A percentile compares a stretch with the other conserved stretches of the same genome.
Evolutionary conservation across 2,888 invertebrate species (phyloP).

Genomic region (Ennomos quercinarius): DNA sequence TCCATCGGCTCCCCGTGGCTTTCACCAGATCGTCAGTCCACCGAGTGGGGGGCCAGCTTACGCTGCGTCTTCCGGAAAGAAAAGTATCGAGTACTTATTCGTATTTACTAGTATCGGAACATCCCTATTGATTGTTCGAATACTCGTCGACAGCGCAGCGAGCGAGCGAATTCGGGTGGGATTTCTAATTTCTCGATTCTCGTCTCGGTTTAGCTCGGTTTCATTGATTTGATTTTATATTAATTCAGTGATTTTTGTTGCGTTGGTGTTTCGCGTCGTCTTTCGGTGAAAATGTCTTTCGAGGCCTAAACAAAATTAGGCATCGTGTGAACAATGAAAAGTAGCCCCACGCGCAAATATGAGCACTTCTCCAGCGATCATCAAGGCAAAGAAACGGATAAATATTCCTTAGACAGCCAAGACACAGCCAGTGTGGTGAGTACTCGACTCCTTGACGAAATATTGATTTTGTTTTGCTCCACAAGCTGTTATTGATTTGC

Average conservation of each 20-base stretch:
- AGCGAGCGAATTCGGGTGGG: too few species aligned
- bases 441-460: constrained; percentile 56
- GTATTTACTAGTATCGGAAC: too few species aligned
- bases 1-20: too few species aligned
- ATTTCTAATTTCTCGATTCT: constrained; percentile 17
- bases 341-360: constrained; percentile 82
- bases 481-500: constrained; percentile 72
- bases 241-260: constrained; percentile 61
- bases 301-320: constrained; percentile 65
- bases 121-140: too few species aligned
- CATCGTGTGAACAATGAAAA: constrained; percentile 81
- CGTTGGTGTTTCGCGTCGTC: constrained; percentile 65
- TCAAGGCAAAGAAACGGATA: constrained; percentile 78
- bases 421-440: constrained; percentile 84
- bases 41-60: too few species aligned
- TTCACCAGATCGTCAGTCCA: too few species aligned
- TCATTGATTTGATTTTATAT: too few species aligned
- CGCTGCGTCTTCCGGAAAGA: too few species aligned
- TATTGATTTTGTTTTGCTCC: constrained; percentile 43
- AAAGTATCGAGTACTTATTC: too few species aligned
- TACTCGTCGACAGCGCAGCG: too few species aligned
- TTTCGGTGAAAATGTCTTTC: constrained; percentile 72
- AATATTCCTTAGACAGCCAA: constrained; percentile 81
- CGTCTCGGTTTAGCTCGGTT: constrained; percentile 23
- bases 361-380: constrained; percentile 79